A percentile compares a stretch with the other conserved stretches of the same genome.
phyloP scores from a whole-genome alignment of 2,113 vertebrate genomes.

The Calyptommatus sinebrachiatus region DNA sequence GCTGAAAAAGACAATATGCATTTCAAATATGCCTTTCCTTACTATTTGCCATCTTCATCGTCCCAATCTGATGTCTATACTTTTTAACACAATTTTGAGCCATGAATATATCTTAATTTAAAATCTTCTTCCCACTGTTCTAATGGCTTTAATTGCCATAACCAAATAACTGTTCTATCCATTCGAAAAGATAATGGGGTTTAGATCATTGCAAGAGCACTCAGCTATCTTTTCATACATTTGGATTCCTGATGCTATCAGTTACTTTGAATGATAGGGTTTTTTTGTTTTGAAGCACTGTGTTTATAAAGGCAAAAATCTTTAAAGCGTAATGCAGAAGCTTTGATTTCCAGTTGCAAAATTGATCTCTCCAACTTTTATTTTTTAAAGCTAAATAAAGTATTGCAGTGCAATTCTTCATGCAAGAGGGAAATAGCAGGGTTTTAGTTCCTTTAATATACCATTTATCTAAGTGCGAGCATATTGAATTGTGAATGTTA shows the following conservation, averaged over 20 bases:
- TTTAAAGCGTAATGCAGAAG: background rate
- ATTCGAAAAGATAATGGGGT: slow-evolving; percentile 29
- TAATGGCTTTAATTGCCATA: slow-evolving; percentile 27
- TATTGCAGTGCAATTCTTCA: slow-evolving; percentile 10
- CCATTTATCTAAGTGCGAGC: slow-evolving; percentile 37
- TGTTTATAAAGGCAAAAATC: slow-evolving; percentile 20
- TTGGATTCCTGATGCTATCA: slow-evolving; percentile 13
- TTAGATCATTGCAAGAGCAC: slow-evolving; percentile 29
- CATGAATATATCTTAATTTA: slow-evolving; percentile 30
- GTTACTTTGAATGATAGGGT: background rate
- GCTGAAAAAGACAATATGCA: background rate
- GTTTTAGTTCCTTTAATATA: slow-evolving; percentile 40
- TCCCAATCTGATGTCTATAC: background rate
- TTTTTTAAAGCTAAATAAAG: background rate
- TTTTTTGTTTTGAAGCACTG: background rate
- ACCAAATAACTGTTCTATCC: slow-evolving; percentile 27
- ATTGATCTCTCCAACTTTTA: background rate
- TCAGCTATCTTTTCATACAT: slow-evolving; percentile 40
- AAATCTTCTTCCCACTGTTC: background rate
- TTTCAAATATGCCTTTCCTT: background rate
- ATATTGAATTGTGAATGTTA: slow-evolving; percentile 19
- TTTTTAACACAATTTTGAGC: background rate
- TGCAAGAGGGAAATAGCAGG: background rate
- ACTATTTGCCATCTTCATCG: background rate
- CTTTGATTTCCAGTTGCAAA: slow-evolving; percentile 12